phyloP scores from a whole-genome alignment of 2,797 vertebrate genomes.

The Hoplostethus mediterraneus region DNA sequence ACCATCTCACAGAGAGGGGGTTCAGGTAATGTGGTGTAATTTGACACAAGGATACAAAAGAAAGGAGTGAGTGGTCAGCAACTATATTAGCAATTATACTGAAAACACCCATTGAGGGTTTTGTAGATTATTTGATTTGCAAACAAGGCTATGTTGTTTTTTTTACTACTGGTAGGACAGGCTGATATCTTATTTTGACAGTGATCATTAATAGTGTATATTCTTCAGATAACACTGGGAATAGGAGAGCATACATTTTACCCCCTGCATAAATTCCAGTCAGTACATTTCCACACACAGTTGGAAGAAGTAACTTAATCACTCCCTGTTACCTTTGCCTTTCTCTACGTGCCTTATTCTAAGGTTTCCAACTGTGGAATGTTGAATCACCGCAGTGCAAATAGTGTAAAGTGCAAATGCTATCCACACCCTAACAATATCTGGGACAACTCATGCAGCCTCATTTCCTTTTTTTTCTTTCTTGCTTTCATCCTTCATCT shows the following conservation, averaged over 20 bases:
- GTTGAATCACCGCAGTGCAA: constrained; percentile 57
- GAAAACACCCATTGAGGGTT: not conserved
- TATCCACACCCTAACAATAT: constrained; percentile 33
- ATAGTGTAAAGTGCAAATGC: constrained; percentile 15
- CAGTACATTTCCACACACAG: constrained; percentile 4
- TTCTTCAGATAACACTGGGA: not conserved
- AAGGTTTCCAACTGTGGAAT: constrained; percentile 2
- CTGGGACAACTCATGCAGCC: constrained; percentile 37
- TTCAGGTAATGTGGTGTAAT: not conserved
- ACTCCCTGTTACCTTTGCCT: constrained; percentile 18
- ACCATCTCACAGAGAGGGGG: too few species aligned
- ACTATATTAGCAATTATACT: too few species aligned
- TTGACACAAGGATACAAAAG: not conserved
- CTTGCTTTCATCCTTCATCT: constrained; percentile 63
- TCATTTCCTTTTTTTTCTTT: not conserved
- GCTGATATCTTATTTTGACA: not conserved
- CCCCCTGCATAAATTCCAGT: not conserved
- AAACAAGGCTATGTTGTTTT: not conserved
- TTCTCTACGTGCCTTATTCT: constrained; percentile 1
- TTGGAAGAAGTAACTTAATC: constrained; percentile 9
- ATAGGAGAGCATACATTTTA: not conserved
- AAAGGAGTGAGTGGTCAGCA: not conserved
- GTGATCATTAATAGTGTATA: not conserved
- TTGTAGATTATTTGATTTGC: not conserved
- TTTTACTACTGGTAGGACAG: not conserved